These are phyloP conservation scores for Drosophila bifasciata DNA, from an alignment of 1,140 invertebrate genomes.

Conservation along the genomic window DNA sequence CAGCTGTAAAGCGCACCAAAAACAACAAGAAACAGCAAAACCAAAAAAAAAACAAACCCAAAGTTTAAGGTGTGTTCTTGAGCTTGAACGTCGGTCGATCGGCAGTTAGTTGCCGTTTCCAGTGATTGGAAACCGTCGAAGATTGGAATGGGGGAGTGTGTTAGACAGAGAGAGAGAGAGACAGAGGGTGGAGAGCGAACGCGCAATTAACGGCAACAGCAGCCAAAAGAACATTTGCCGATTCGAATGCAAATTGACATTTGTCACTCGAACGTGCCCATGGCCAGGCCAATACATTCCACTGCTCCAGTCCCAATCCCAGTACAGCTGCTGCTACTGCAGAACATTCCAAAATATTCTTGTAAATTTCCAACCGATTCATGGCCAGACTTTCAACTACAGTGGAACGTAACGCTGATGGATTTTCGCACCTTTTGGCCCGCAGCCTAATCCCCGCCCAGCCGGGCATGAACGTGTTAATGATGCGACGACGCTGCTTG, in stretches of 20 bases:
- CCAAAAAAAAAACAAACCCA: slow-evolving; percentile 46
- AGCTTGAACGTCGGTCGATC: slow-evolving; percentile 65
- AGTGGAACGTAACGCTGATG: slow-evolving; percentile 45
- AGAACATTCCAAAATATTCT: slow-evolving; percentile 26
- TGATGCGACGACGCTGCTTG: slow-evolving; percentile 53
- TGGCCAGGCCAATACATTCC: slow-evolving; percentile 53
- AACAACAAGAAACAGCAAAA: slow-evolving; percentile 5
- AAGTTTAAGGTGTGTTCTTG: slow-evolving; percentile 83
- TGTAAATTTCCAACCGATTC: slow-evolving; percentile 37
- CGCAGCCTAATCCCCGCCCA: slow-evolving; percentile 34
- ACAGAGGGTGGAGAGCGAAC: not conserved
- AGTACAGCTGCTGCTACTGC: not conserved
- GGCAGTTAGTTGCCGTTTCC: slow-evolving; percentile 38
- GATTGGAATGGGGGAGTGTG: slow-evolving; percentile 5
- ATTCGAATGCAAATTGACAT: slow-evolving; percentile 82
- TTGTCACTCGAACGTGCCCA: slow-evolving; percentile 78
- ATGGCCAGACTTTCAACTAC: slow-evolving; percentile 54
- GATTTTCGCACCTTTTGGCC: slow-evolving; percentile 70
- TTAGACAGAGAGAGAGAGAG: not conserved
- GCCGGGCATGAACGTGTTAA: slow-evolving; percentile 70
- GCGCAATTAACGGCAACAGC: slow-evolving; percentile 69
- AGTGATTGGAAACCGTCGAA: slow-evolving; percentile 51
- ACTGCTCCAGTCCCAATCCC: slow-evolving; percentile 6
- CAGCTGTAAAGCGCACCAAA: slow-evolving; percentile 10
- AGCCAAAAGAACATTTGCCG: slow-evolving; percentile 62